Conservation (phyloP, 1,140 invertebrate genomes). For the Papilio dardanus region DNA sequence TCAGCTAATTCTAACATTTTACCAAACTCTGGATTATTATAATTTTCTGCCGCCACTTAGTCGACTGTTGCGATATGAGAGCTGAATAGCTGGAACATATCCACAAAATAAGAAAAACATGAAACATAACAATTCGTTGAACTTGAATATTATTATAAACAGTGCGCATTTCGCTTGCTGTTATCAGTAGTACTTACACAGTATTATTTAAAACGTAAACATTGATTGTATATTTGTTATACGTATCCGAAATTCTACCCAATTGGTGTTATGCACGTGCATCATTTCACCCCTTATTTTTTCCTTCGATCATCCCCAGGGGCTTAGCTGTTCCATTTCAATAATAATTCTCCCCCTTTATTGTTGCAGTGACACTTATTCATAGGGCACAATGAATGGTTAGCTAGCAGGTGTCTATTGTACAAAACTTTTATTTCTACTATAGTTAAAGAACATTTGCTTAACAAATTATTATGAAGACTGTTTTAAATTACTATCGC, state of each 20-base stretch:
- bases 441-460: background rate
- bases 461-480: constrained; percentile 24
- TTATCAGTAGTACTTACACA: background rate
- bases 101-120: background rate
- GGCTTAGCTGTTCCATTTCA: constrained; percentile 29
- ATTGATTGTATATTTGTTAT: background rate
- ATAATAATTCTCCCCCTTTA: constrained; percentile 36
- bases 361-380: constrained; percentile 28
- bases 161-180: background rate
- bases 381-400: constrained; percentile 5
- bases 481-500: background rate
- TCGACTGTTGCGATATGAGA: background rate
- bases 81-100: background rate
- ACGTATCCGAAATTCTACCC: background rate
- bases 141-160: background rate
- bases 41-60: background rate
- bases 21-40: background rate
- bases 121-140: background rate
- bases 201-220: background rate
- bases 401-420: constrained; percentile 31
- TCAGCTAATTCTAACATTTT: background rate
- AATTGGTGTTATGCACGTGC: constrained; percentile 31
- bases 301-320: constrained; percentile 23
- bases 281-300: constrained; percentile 33
- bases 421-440: background rate